Evolutionary conservation across 2,797 vertebrate species (phyloP).

Genomic region (Cirrhinus mrigala): DNA sequence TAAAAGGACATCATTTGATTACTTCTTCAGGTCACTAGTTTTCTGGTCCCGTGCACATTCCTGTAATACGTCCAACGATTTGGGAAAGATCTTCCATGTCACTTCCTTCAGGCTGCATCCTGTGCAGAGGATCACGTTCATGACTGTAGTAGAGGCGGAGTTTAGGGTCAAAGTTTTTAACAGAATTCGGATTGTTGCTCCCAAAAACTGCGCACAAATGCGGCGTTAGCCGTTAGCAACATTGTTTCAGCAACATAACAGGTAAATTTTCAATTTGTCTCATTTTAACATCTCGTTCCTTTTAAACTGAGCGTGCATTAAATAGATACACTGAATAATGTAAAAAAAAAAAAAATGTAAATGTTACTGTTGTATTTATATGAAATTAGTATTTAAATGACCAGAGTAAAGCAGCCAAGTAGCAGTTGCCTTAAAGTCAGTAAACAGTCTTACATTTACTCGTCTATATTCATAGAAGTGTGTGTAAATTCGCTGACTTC

Average conservation of each 20-base stretch:
- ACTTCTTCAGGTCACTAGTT: background rate
- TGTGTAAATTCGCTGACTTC: background rate
- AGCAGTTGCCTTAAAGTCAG: background rate
- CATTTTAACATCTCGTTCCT: background rate
- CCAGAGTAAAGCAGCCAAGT: background rate
- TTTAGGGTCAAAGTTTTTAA: constrained; percentile 40
- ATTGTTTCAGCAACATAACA: background rate
- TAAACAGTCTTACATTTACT: background rate
- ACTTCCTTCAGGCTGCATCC: constrained; percentile 8
- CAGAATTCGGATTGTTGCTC: background rate
- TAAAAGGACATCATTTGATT: background rate
- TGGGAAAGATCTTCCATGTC: background rate
- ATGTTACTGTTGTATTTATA: background rate
- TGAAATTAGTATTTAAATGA: background rate
- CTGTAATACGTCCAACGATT: background rate
- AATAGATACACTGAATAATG: too few relatives aligned
- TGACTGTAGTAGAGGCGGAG: constrained; percentile 40
- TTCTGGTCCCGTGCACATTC: background rate
- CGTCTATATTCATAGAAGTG: background rate
- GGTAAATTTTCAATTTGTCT: background rate
- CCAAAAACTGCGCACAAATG: background rate
- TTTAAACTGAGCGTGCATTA: background rate
- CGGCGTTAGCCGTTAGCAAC: background rate
- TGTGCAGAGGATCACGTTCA: constrained; percentile 22
- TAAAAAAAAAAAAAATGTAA: too few relatives aligned